Evolutionary conservation across 1,140 invertebrate genomes (phyloP), one percentile per base, ranked within the genome.

Genomic region (Formica selysi): DNA sequence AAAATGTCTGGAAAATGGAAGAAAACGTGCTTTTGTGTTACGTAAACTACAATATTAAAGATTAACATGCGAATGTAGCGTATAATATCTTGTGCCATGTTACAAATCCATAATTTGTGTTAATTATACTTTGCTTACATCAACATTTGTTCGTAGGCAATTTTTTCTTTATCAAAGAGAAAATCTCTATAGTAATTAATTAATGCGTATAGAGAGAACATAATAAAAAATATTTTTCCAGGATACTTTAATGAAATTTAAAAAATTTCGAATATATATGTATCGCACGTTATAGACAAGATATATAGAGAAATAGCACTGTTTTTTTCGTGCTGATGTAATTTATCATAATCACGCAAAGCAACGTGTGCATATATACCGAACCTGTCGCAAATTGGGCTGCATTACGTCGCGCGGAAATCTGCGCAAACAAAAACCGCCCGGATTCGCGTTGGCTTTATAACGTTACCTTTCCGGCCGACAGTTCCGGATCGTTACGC

Each of bases 261-360:
- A 8, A 74, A 73, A 73, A 61, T 73, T 7, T 41, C 71, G 54
- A 22, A 32, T 32, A 51, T 51, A 54, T 32, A 51, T 51, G 48
- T 26, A 61, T 61, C 59, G 32, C 4, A n/a, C 54, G 44, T 48
- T 73, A 48, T 48, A 44, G 54, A 48, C 26, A 26, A 57, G 22
- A 57, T 38, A 26, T 54, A 38, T 54, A 38, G 64, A 83, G 54
- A 62, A 74, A 83, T 83, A 67, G 61, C 44, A 57, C 32, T 74
- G 68, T 83, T 44, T 54, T 32, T 38, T n/a, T 36, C 36, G 41
- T n/a, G 19, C 36, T 73, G 36, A 61, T 57, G 68, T 83, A 83
- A 83, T 83, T 83, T 83, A 74, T 83, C 67, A 83, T 83, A 83
- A 83, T 83, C 73, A 83, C 68, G 79, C 68, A 74, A 83, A 83